phyloP scores from a whole-genome alignment of 2,797 vertebrate species.

The Ceyx erithaca region DNA sequence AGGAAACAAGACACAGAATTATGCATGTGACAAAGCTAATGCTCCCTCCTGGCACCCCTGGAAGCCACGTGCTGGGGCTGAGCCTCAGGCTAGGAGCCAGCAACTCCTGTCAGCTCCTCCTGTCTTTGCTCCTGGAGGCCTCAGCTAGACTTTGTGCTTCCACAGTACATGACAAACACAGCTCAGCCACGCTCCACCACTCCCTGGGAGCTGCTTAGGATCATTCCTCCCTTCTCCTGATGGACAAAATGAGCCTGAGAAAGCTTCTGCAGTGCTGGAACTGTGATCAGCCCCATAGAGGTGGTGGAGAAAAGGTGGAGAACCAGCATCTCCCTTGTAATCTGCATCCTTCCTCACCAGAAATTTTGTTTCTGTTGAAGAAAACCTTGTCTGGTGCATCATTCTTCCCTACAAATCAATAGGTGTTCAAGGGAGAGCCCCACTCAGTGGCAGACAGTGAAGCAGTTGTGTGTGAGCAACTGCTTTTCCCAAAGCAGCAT shows the following conservation, averaged over 20 bases:
- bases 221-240: not conserved
- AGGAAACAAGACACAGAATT: not conserved
- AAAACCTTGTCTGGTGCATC: constrained; percentile 23
- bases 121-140: constrained; percentile 18
- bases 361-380: constrained; percentile 45
- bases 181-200: constrained; percentile 14
- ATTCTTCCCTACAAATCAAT: constrained; percentile 60
- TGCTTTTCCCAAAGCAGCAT: constrained; percentile 36
- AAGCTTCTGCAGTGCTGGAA: constrained; percentile 43
- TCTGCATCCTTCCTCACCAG: not conserved
- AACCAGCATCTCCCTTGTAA: not conserved
- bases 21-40: not conserved
- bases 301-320: not conserved
- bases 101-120: constrained; percentile 13
- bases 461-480: constrained; percentile 31
- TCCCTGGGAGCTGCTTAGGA: constrained; percentile 25
- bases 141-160: constrained; percentile 28
- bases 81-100: not conserved
- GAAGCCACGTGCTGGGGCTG: not conserved
- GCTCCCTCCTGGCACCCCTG: not conserved
- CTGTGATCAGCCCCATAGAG: not conserved
- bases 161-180: not conserved
- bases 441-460: constrained; percentile 6
- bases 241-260: constrained; percentile 46
- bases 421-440: constrained; percentile 22